Evolutionary conservation across 1,140 invertebrate genomes (phyloP).

Genomic region (Sipha flava): DNA sequence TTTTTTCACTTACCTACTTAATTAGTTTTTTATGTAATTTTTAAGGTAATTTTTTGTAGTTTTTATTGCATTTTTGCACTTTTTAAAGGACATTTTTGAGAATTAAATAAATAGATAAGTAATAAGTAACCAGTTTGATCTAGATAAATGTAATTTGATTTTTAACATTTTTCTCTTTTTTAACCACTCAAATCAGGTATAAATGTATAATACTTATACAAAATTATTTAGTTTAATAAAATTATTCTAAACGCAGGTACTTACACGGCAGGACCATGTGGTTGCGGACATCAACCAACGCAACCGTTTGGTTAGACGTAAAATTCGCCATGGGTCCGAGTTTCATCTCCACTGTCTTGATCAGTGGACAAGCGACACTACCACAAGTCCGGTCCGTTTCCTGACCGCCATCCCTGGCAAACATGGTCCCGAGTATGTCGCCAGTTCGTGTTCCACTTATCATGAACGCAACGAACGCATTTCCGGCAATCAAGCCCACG

Average conservation of each 20-base stretch:
- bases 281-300: neutral
- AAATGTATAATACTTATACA: no score
- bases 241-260: neutral
- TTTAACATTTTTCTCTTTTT: no score
- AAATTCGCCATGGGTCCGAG: neutral
- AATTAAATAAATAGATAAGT: no score
- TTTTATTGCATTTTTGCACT: no score
- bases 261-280: conserved; percentile 21
- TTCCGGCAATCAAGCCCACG: conserved; percentile 50
- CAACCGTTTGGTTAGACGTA: neutral
- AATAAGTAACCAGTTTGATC: no score
- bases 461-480: conserved; percentile 43
- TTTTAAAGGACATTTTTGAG: no score
- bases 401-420: conserved; percentile 44
- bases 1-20: no score
- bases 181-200: no score
- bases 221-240: neutral
- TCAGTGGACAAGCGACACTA: conserved; percentile 47
- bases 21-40: no score
- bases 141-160: no score
- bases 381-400: conserved; percentile 49
- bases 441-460: conserved; percentile 22
- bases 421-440: conserved; percentile 40
- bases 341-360: neutral
- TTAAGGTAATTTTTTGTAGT: no score